Evolutionary conservation across 2,113 vertebrate genomes (phyloP).

Genomic region (Maccullochella peelii): DNA sequence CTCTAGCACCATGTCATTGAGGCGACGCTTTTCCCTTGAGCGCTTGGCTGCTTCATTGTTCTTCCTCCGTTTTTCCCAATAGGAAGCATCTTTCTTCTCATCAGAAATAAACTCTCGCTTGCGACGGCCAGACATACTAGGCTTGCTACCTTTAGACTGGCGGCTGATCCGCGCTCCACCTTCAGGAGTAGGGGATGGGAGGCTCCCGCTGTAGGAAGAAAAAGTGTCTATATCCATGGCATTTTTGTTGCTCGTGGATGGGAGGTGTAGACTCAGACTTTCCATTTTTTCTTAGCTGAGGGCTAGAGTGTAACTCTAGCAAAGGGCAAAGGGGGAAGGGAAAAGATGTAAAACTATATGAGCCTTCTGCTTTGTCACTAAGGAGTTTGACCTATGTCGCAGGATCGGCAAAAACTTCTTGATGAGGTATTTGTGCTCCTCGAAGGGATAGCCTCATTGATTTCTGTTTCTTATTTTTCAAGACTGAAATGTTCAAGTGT

Average conservation of each 20-base stretch:
- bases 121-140: slow-evolving; percentile 77
- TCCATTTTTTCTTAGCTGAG: slow-evolving; percentile 79
- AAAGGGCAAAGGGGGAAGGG: slow-evolving; percentile 62
- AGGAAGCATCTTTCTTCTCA: slow-evolving; percentile 89
- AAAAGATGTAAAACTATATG: slow-evolving; percentile 42
- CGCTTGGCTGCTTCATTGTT: slow-evolving; percentile 90
- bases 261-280: slow-evolving; percentile 77
- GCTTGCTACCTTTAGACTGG: slow-evolving; percentile 79
- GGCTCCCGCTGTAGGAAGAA: slow-evolving; percentile 65
- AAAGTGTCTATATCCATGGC: slow-evolving; percentile 71
- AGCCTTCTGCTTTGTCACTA: slow-evolving; percentile 49
- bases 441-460: slow-evolving; percentile 77
- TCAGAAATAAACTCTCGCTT: slow-evolving; percentile 89
- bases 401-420: slow-evolving; percentile 74
- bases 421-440: slow-evolving; percentile 77
- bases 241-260: slow-evolving; percentile 68
- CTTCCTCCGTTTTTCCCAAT: slow-evolving; percentile 89
- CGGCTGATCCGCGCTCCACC: slow-evolving; percentile 58
- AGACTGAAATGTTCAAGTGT: slow-evolving; percentile 77
- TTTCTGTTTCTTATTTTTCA: slow-evolving; percentile 56
- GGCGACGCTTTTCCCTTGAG: slow-evolving; percentile 86
- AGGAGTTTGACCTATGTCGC: slow-evolving; percentile 68
- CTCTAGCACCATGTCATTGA: slow-evolving; percentile 89
- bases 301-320: slow-evolving; percentile 73
- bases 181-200: slow-evolving; percentile 69